Evolutionary conservation across 2,797 vertebrate species (phyloP).

Genomic region (Xiphophorus birchmanni): DNA sequence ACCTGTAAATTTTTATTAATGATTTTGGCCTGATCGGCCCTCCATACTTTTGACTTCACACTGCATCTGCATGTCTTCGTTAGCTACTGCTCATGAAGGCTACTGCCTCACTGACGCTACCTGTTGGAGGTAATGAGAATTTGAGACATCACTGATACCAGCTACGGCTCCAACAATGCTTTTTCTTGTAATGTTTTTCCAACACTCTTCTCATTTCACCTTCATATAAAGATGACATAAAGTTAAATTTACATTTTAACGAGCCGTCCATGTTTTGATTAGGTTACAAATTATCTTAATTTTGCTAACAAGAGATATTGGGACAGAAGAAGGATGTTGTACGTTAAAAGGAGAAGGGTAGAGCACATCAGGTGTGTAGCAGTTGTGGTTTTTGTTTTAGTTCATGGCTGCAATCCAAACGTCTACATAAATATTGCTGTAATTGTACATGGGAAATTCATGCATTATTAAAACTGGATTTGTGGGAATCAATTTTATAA

Average conservation of each 20-base stretch:
- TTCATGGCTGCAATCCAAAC: background rate
- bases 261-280: background rate
- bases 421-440: background rate
- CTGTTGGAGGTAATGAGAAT: background rate
- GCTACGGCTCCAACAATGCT: background rate
- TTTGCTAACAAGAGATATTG: background rate
- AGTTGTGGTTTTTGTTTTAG: background rate
- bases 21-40: background rate
- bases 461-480: background rate
- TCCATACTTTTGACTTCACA: background rate
- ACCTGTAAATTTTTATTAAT: background rate
- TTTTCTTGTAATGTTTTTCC: no score
- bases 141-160: background rate
- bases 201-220: background rate
- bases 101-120: background rate
- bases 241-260: background rate
- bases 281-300: background rate
- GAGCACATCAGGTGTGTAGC: background rate
- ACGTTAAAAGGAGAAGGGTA: background rate
- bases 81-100: no score
- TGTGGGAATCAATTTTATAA: background rate
- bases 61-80: background rate
- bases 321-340: background rate
- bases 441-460: background rate
- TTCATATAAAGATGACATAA: background rate